Evolutionary conservation across 2,113 vertebrate genomes (phyloP).

Genomic region (Telmatochromis sp.): DNA sequence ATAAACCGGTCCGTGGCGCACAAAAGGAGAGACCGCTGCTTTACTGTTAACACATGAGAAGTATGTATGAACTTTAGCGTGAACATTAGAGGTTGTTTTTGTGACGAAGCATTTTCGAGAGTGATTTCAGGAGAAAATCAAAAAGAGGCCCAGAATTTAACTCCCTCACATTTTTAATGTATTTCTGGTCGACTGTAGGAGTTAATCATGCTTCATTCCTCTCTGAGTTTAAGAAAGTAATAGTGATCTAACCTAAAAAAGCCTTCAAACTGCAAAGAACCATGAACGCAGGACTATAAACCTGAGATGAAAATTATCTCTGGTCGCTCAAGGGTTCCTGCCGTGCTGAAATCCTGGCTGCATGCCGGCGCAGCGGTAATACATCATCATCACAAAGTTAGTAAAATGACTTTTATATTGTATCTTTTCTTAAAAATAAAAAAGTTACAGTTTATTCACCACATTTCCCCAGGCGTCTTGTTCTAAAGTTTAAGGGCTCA

Average conservation of each 20-base stretch:
- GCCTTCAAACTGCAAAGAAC: not conserved
- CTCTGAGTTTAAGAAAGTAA: not conserved
- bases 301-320: not conserved
- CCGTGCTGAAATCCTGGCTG: not conserved
- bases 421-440: not conserved
- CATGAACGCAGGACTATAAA: not conserved
- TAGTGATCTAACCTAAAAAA: not conserved
- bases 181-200: not conserved
- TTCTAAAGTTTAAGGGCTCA: conserved; percentile 6
- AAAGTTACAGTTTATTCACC: conserved; percentile 3
- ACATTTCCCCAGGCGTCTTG: conserved; percentile 20
- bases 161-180: not conserved
- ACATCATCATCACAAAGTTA: not conserved
- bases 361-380: not conserved
- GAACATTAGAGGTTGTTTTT: not conserved
- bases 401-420: conserved; percentile 1
- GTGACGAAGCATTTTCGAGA: rapidly evolving
- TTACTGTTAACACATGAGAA: not conserved
- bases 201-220: not conserved
- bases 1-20: too few relatives aligned
- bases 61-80: not conserved
- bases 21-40: too few relatives aligned
- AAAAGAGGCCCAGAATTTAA: not conserved
- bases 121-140: not conserved
- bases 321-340: not conserved